Conservation (phyloP, 2,113 vertebrate species). For the Thinocorus orbignyianus region DNA sequence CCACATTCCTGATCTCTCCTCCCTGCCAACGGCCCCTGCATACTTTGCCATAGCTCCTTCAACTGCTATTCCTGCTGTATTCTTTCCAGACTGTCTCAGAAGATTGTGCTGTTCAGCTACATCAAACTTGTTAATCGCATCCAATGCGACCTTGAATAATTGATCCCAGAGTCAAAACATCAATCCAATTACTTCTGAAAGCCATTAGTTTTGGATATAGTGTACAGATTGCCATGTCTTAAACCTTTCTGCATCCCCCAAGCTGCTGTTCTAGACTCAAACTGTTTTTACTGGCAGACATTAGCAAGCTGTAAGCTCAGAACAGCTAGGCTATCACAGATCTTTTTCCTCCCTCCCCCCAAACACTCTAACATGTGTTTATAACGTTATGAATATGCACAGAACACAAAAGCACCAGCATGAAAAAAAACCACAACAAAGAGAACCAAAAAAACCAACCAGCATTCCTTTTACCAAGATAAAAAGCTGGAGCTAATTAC, state of each 20-base stretch:
- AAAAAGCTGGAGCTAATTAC: background rate
- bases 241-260: background rate
- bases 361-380: fast-evolving
- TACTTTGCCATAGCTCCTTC: background rate
- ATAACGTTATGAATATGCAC: background rate
- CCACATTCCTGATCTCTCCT: background rate
- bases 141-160: background rate
- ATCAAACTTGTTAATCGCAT: background rate
- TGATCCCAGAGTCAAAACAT: background rate
- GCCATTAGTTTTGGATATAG: background rate
- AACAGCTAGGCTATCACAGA: background rate
- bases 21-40: background rate
- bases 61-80: background rate
- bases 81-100: background rate
- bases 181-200: background rate
- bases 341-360: no score
- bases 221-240: background rate
- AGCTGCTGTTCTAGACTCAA: background rate
- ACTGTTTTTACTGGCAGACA: background rate
- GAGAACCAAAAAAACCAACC: background rate
- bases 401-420: background rate
- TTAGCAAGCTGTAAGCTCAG: background rate
- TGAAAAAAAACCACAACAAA: no score
- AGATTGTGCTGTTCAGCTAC: background rate
- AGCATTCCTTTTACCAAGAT: background rate